Conservation (phyloP, 2,113 vertebrate genomes). For the Chrysemys picta region DNA sequence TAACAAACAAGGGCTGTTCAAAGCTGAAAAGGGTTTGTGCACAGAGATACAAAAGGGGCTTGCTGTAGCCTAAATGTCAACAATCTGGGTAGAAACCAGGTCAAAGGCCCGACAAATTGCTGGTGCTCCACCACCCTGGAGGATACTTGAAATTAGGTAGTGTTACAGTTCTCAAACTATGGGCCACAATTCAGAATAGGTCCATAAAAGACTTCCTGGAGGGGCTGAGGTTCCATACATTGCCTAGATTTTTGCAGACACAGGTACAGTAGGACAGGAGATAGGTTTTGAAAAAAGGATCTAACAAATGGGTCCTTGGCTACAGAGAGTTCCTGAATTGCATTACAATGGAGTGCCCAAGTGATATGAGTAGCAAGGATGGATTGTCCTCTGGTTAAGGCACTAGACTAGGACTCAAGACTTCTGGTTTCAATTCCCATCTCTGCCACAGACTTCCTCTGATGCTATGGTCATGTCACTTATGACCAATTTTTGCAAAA, state of each 20-base stretch:
- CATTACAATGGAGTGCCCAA: not conserved
- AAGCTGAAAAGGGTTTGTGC: not conserved
- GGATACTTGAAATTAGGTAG: not conserved
- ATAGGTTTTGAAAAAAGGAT: not conserved
- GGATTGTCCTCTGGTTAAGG: not conserved
- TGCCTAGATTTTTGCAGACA: not conserved
- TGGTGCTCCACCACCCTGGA: not conserved
- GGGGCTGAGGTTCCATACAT: not conserved
- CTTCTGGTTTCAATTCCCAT: not conserved
- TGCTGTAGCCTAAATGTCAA: not conserved
- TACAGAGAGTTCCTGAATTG: not conserved
- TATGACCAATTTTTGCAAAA: not conserved
- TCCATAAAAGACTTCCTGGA: not conserved
- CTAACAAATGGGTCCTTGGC: not conserved
- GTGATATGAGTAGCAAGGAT: not conserved
- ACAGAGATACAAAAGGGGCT: not conserved
- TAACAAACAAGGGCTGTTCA: not conserved
- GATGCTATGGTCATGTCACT: not conserved
- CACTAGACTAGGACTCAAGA: not conserved
- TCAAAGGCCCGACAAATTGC: not conserved
- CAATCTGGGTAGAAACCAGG: not conserved
- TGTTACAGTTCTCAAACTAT: not conserved
- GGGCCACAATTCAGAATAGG: fast-evolving
- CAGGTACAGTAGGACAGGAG: not conserved
- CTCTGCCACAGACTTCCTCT: not conserved